Evolutionary conservation across 2,888 invertebrate genomes (phyloP).

Genomic region (Cephus pulcher): DNA sequence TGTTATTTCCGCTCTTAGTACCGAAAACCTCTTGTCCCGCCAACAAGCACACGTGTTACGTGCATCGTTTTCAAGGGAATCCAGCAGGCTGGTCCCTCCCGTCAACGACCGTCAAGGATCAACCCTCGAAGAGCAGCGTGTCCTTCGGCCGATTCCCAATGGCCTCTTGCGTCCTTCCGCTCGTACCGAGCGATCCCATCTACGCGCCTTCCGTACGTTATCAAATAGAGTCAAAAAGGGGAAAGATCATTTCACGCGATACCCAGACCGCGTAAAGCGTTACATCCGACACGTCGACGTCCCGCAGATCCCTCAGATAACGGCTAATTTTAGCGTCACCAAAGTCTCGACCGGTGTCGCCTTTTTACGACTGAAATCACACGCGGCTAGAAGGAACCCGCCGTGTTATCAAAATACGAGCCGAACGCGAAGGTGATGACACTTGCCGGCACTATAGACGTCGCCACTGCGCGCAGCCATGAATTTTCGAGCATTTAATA

Average conservation of each 20-base stretch:
- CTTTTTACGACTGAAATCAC: neutral
- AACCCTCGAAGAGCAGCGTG: neutral
- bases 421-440: neutral
- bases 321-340: neutral
- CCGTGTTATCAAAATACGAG: neutral
- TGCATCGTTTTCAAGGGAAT: slow-evolving; percentile 26
- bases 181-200: neutral
- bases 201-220: neutral
- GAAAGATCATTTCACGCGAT: neutral
- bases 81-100: neutral
- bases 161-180: neutral
- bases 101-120: neutral
- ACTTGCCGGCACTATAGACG: neutral
- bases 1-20: slow-evolving; percentile 50
- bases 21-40: neutral
- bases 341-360: neutral
- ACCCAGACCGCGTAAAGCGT: neutral
- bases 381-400: neutral
- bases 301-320: neutral
- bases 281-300: neutral
- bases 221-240: neutral
- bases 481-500: neutral
- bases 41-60: slow-evolving; percentile 32
- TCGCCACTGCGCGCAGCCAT: neutral
- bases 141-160: neutral